phyloP scores from a whole-genome alignment of 1,140 invertebrate species.

The Apolygus lucorum region DNA sequence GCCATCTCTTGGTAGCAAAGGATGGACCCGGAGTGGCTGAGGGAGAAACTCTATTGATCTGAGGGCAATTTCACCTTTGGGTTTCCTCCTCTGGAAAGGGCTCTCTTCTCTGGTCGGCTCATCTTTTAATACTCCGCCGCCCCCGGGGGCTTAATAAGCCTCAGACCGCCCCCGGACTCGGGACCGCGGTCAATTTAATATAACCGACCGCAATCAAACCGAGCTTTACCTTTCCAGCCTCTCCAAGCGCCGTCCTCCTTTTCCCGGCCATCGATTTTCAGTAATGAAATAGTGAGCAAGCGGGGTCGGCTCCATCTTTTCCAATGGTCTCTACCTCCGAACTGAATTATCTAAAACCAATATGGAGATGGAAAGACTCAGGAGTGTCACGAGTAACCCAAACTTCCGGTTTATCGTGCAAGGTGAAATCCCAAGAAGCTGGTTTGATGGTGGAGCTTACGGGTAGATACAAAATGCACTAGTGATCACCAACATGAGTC shows the following conservation, averaged over 20 bases:
- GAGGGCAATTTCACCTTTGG: constrained; percentile 16
- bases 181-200: constrained; percentile 12
- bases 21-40: not conserved
- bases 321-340: too few species aligned
- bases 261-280: not conserved
- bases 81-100: not conserved
- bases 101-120: not conserved
- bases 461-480: too few species aligned
- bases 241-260: not conserved
- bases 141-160: constrained; percentile 9
- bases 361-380: too few species aligned
- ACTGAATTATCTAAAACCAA: too few species aligned
- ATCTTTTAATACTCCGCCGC: constrained; percentile 14
- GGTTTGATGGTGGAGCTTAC: too few species aligned
- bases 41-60: constrained; percentile 11
- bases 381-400: too few species aligned
- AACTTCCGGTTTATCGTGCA: too few species aligned
- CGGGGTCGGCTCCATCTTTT: not conserved
- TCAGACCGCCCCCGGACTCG: not conserved
- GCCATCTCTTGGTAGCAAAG: not conserved
- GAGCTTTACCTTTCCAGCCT: not conserved
- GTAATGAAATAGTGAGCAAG: constrained; percentile 5
- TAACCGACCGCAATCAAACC: constrained; percentile 8
- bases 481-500: too few species aligned
- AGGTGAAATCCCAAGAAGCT: too few species aligned